Conservation (phyloP, 2,113 vertebrate genomes). For the Carlito syrichta region DNA sequence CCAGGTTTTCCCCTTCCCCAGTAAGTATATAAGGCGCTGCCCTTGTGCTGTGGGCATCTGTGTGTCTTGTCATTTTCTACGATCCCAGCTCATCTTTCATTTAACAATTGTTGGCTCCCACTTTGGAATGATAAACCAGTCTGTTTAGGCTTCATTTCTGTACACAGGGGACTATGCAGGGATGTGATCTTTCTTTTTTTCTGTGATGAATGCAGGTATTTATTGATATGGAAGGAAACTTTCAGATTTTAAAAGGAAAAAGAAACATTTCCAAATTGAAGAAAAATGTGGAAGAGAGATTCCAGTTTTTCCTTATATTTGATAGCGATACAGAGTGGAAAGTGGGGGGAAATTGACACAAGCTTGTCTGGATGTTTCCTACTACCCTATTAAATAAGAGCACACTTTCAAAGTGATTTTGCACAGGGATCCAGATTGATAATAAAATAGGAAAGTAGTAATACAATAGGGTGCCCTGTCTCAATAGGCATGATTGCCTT, state of each 20-base stretch:
- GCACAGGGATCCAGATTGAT: neutral
- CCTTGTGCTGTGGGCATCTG: neutral
- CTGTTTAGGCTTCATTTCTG: neutral
- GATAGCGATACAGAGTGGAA: neutral
- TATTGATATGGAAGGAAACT: neutral
- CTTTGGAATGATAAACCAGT: neutral
- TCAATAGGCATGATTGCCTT: neutral
- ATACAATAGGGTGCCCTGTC: neutral
- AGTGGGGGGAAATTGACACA: neutral
- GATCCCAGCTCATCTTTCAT: neutral
- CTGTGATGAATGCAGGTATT: neutral
- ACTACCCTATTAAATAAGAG: neutral
- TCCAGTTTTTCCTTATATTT: neutral
- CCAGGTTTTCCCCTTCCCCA: neutral
- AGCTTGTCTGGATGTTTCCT: neutral
- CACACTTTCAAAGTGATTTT: neutral
- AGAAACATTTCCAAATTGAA: neutral
- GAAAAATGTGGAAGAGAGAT: neutral
- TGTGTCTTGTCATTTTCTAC: neutral
- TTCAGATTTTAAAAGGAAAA: slow-evolving; percentile 26
- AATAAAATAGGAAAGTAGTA: neutral
- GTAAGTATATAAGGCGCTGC: neutral
- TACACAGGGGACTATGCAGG: neutral
- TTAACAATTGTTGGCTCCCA: neutral
- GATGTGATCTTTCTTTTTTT: slow-evolving; percentile 14